Percentiles rank a stretch among this genome's conserved stretches.
phyloP scores from a whole-genome alignment of 2,113 vertebrate genomes.

The Catagonus wagneri region DNA sequence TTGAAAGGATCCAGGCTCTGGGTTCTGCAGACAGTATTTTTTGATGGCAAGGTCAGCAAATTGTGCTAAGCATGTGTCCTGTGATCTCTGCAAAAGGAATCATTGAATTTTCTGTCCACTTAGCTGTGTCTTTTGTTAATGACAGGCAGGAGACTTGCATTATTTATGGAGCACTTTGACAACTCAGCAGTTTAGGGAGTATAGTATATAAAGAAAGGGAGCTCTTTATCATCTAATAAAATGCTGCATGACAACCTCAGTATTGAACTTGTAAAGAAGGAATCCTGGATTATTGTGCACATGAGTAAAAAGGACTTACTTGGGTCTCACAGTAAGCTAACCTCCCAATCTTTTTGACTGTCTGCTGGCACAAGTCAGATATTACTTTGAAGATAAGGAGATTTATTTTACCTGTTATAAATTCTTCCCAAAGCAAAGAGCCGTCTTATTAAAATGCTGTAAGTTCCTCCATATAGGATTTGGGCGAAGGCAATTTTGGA shows the following conservation, averaged over 20 bases:
- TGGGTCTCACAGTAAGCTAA: slow-evolving; percentile 9
- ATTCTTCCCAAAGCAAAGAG: slow-evolving; percentile 49
- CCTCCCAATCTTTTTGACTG: background rate
- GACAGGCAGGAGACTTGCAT: slow-evolving; percentile 35
- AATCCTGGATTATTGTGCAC: background rate
- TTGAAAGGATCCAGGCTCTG: background rate
- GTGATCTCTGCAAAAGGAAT: slow-evolving; percentile 52
- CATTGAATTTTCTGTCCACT: slow-evolving; percentile 70
- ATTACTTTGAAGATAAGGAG: slow-evolving; percentile 49
- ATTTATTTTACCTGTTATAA: slow-evolving; percentile 56
- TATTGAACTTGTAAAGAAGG: slow-evolving; percentile 29
- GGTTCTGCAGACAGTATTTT: background rate
- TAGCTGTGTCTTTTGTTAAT: slow-evolving; percentile 52
- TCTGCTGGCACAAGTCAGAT: background rate
- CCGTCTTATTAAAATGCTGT: slow-evolving; percentile 60
- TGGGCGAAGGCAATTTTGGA: slow-evolving; percentile 57
- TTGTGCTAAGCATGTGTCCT: slow-evolving; percentile 3
- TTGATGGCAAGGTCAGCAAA: slow-evolving; percentile 45
- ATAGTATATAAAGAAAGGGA: slow-evolving; percentile 41
- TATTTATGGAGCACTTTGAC: slow-evolving; percentile 57
- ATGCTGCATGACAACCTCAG: slow-evolving; percentile 31
- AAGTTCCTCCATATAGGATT: slow-evolving; percentile 52
- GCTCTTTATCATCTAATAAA: slow-evolving; percentile 57
- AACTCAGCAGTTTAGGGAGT: slow-evolving; percentile 60
- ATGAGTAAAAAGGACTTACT: background rate